Base-by-base conservation (phyloP, 2,888 invertebrate genomes). In the Protophormia terraenovae region DNA sequence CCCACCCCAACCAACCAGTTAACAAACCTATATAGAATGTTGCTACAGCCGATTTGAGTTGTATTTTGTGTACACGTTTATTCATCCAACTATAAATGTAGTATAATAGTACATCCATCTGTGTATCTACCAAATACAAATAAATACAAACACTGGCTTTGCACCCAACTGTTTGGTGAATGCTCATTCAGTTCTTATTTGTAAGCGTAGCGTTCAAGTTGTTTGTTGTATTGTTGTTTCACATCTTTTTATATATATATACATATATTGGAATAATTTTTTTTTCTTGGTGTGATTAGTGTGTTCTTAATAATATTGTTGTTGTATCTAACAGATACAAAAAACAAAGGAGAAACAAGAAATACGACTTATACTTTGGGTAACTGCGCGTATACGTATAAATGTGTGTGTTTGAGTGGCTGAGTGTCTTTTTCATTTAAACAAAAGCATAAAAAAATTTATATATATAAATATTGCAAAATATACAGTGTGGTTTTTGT, bases 171-270 rank as follows among this genome's bases (percentile, higher is more conserved):
- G 82, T 82, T 75, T 71, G 38, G 64, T 29, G 72, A 82, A 71
- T 79, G 71, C 78, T 82, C 69, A 85, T 82, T 85, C 85, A 85
- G 85, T 85, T 85, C 82, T 82, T 82, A 82, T 82, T 82, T 82
- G 78, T 71, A 82, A 85, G 85, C 82, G 85, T 85, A 79, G 47
- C 82, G 78, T 85, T 82, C 78, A 85, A 82, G 85, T 85, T 82
- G 82, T 71, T 50, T 58, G 75, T 69, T 55, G 72, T 67, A 50
- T 60, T 58, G 64, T 47, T 66, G 69, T 64, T 27, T 47, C 16
- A 16, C 27, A 29, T 55, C 16, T 27, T 62, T 53, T 53, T 32
- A 32, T 41, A 53, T 3, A 50, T 3, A 7, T 35, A 27, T 12
- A 55, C 27, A 38, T 64, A 66, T 29, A 67, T 24, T 69, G 47